Evolutionary conservation across 2,797 vertebrate species (phyloP), one percentile per base, ranked within the genome.

Genomic region (Acanthopagrus latus): DNA sequence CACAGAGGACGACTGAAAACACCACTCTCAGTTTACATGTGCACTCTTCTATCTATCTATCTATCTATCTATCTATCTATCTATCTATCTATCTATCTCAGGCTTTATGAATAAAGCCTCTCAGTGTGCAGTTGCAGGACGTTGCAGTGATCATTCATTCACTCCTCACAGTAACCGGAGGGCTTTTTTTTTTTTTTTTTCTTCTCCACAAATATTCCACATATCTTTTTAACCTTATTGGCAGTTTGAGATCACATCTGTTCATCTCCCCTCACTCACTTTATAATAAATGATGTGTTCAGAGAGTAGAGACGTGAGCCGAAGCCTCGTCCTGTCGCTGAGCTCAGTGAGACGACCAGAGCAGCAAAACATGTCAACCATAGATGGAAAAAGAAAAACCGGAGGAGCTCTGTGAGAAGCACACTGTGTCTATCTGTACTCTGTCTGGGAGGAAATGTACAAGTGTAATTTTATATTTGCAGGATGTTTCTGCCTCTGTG

Each of bases 141-240:
- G 4, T 7, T 33, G 13, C 5, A 25, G 20, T 59, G 23, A 71
- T 64, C 62, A 80, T 67, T 64, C 3, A 82, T 65, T 71, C 29
- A 18, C 11, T 57, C 18, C 20, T 41, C 51, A 46, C 3, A 57
- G 51, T 27, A 43, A 62, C n/a, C 2, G 3, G 13, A 50, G 77
- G 64, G 14, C 25, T 12, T 50, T 3, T 57, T 5, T 25, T n/a
- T 50, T 5, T 57, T 5, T 25, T 3, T 25, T 25, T 25, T 57
- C 10, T 57, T 17, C 27, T 29, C 3, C 27, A 4, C 29, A 33
- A 33, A 33, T 68, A 2, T 46, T 38, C 5, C 87, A 92, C 92
- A 94, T 90, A 94, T 93, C 93, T 91, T 93, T 93, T 93, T 13
- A 13, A 12, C 95, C 91, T 95, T 95, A 95, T 54, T 70, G 60